Evolutionary conservation across 2,113 vertebrate species (phyloP), one percentile per base, ranked within the genome.

Genomic region (Nerophis ophidion): DNA sequence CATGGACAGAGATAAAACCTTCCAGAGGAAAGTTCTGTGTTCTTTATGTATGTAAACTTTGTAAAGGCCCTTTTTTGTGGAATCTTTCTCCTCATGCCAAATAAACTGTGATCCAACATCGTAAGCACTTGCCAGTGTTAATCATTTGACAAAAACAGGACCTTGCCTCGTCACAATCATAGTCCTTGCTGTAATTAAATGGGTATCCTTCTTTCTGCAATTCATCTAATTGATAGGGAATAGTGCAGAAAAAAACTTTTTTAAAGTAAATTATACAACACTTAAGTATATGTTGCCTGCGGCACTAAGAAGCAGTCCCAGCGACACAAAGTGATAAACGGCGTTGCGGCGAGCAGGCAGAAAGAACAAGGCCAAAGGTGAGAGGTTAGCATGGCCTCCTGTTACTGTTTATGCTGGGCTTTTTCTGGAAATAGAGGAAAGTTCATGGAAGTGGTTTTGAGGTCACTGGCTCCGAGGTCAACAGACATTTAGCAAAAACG

Each of bases 361-460:
- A 10, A 48, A 11, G 33, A 72, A 52, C 33, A 14, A 8, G 44
- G 33, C 47, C 59, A 36, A 72, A 56, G 60, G 61, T 19, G 61
- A 80, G 75, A 51, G 65, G 53, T 54, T 63, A 46, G 36, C 7
- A 10, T 17, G 48, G 45, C 63, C 70, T 75, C 45, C 17, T 61
- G n/a, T 42, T 52, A 48, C 51, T 77, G 63, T 87, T 83, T 76
- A 40, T 56, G 63, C 72, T 69, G 76, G 66, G 68, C 65, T 79
- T 81, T 78, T 77, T 79, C 69, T 57, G 66, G 75, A 77, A 85
- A 79, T 35, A 61, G 65, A 80, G 61, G 62, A 77, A 81, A 82
- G 84, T 84, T 86, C 79, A 84, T 76, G 55, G 60, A 70, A 60
- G 66, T 71, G 57, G 55, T 75, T 72, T 66, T 60, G 15, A 47